These are phyloP conservation scores for Atta texana DNA, from an alignment of 1,140 invertebrate genomes.

Conservation along the genomic window DNA sequence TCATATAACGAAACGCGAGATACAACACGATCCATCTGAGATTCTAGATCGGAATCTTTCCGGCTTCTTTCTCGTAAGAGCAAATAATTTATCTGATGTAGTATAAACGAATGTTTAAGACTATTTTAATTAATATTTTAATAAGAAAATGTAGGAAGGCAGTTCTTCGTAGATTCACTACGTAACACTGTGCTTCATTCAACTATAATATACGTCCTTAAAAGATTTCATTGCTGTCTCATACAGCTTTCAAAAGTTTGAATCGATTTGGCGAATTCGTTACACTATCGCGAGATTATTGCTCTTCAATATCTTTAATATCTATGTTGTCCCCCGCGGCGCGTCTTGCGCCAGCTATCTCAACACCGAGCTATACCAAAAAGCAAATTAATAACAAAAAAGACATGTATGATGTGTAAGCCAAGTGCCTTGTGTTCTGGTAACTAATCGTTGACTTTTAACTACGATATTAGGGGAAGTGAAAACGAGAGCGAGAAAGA, in stretches of 20 bases:
- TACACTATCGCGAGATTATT: conserved; percentile 23
- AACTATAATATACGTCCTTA: conserved; percentile 1
- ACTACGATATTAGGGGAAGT: conserved; percentile 82
- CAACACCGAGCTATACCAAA: conserved; percentile 80
- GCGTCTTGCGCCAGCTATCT: conserved; percentile 76
- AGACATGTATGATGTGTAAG: conserved; percentile 84
- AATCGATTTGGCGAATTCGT: conserved; percentile 27
- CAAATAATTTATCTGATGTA: conserved; percentile 37
- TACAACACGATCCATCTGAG: conserved; percentile 18
- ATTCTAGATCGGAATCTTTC: conserved; percentile 15
- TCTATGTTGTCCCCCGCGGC: conserved; percentile 59
- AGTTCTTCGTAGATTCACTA: conserved; percentile 18
- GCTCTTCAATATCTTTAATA: conserved; percentile 18
- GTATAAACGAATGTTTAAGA: background rate
- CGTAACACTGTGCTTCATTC: conserved; percentile 4
- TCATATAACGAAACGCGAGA: conserved; percentile 51
- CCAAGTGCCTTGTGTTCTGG: conserved; percentile 86
- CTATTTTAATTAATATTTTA: conserved; percentile 40
- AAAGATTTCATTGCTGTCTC: conserved; percentile 25
- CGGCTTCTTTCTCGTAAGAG: conserved; percentile 20
- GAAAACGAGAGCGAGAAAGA: conserved; percentile 62
- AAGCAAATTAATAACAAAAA: conserved; percentile 75
- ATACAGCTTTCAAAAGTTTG: conserved; percentile 14
- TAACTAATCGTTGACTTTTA: conserved; percentile 86
- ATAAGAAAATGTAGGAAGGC: background rate